Base-by-base conservation (phyloP, 2,888 invertebrate genomes). In the Drosophila falleni region DNA sequence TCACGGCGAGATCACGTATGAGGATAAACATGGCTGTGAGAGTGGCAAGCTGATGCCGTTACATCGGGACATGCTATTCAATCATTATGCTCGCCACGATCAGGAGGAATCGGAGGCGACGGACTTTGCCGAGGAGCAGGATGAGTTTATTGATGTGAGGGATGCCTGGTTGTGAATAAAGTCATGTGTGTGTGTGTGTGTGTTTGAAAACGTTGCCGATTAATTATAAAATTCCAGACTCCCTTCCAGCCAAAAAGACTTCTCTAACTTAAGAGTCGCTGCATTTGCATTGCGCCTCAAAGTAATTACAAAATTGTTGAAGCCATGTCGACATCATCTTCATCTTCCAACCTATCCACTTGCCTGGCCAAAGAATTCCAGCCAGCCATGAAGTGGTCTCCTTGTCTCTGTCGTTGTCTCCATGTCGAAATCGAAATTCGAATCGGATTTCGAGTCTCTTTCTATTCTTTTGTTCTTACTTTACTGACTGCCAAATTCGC, bases 31-130 rank as follows among this genome's bases (percentile, higher is more conserved):
- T 39, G 80, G 76, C 26, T 87, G 90, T 49, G 82, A 83, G 54
- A 80, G 86, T 35, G 89, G 90, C 39, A 85, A 84, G 35, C 9
- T 83, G 70, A 68, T 74, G 68, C 89, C 85, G 19, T 67, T 69
- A 58, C 82, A 84, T 65, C 89, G 91, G 53, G 91, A 91, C 70
- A 87, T 92, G 80, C 73, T 91, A 56, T 92, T 90, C 80, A 92
- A 92, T 89, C 92, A 92, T 69, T 92, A 86, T 63, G 84, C 90
- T 31, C 78, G 91, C 33, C 90, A 90, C 60, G 91, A 91, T 59
- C 74, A 71, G 64, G 76, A 81, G 19, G 69, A 81, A 16, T 78
- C 81, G 19, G 49, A 51, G 31, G 55, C 60, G 13, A 47, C 70
- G 39, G 89, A 84, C 44, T 86, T 74, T 65, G 84, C 81, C 60